Conservation (phyloP, 1,140 invertebrate species). For the Habropoda laboriosa region DNA sequence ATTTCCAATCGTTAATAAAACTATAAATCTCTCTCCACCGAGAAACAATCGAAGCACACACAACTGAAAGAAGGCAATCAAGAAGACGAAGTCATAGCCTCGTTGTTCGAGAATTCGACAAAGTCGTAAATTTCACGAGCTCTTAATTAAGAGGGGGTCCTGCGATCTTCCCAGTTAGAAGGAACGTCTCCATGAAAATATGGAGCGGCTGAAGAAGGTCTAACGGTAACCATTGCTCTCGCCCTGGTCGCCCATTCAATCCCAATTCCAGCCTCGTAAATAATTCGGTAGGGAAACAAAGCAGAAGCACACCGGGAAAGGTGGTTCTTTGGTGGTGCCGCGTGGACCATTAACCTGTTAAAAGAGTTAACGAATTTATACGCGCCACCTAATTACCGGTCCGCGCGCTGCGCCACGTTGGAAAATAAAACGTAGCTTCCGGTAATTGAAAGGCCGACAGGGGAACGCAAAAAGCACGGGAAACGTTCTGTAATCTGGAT, state of each 20-base stretch:
- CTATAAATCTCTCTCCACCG: too few species aligned
- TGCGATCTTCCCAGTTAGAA: constrained; percentile 5
- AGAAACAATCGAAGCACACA: too few species aligned
- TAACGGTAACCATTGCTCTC: constrained; percentile 33
- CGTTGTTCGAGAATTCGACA: background rate
- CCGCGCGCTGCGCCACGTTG: constrained; percentile 23
- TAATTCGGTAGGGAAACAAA: constrained; percentile 51
- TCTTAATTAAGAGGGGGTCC: constrained; percentile 33
- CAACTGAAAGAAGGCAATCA: background rate
- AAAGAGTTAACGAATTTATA: constrained; percentile 72
- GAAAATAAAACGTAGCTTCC: constrained; percentile 58
- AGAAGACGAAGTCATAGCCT: background rate
- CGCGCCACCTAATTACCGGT: constrained; percentile 66
- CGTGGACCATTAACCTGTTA: constrained; percentile 65
- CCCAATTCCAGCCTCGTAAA: constrained; percentile 41
- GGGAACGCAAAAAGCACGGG: constrained; percentile 35
- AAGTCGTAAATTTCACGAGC: background rate
- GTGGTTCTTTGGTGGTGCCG: constrained; percentile 35
- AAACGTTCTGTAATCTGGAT: constrained; percentile 52
- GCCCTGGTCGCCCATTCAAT: constrained; percentile 37
- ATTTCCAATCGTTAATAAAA: too few species aligned
- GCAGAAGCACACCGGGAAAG: constrained; percentile 24
- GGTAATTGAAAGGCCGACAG: constrained; percentile 59
- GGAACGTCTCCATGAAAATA: constrained; percentile 33
- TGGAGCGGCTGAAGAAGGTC: constrained; percentile 2